phyloP scores from a whole-genome alignment of 2,888 invertebrate genomes.

The Anthophora plumipes region DNA sequence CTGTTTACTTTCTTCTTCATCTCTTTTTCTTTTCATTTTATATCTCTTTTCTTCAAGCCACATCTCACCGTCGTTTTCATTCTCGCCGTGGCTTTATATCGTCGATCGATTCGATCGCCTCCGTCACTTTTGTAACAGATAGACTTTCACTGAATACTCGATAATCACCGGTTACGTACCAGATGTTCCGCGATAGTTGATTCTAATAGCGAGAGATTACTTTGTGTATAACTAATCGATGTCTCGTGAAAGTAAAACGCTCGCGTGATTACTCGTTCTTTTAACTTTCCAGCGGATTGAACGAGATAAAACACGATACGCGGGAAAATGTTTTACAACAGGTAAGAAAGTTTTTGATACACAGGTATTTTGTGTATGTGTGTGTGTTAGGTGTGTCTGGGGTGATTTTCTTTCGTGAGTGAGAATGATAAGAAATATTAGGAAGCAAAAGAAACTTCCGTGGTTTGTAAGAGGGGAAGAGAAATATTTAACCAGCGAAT shows the following conservation, averaged over 20 bases:
- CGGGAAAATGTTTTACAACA: no score
- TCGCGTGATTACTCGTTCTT: background rate
- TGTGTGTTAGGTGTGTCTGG: no score
- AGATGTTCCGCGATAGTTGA: background rate
- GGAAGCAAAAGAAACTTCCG: background rate
- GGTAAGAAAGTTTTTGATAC: no score
- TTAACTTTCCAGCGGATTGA: background rate
- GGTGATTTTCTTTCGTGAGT: background rate
- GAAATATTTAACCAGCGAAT: constrained; percentile 10
- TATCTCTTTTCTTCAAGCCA: background rate
- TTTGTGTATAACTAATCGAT: background rate
- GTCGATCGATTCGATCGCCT: background rate
- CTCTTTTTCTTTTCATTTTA: no score
- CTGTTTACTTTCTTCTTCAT: background rate
- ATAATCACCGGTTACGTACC: background rate
- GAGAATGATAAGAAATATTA: background rate
- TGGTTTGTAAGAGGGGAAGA: background rate
- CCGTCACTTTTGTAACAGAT: background rate
- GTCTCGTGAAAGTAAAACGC: background rate
- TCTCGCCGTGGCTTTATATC: no score
- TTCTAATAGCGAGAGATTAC: constrained; percentile 5
- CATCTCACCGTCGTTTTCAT: background rate
- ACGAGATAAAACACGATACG: background rate
- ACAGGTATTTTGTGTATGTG: no score
- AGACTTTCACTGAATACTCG: constrained; percentile 15